Evolutionary conservation across 1,140 invertebrate genomes (phyloP).

Genomic region (Euwallacea similis): DNA sequence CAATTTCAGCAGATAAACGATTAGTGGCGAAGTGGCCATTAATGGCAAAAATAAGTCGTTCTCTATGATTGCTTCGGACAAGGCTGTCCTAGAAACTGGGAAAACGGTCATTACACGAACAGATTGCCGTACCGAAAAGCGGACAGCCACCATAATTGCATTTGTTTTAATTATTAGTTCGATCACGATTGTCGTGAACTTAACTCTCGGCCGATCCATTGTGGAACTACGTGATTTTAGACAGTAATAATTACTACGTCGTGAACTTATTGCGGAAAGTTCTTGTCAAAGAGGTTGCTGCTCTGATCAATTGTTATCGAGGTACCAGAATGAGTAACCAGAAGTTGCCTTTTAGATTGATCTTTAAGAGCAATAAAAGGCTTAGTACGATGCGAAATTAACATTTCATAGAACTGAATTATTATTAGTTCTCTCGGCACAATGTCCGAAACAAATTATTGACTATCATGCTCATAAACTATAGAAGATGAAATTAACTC

Average conservation of each 20-base stretch:
- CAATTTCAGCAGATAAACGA: too few relatives aligned
- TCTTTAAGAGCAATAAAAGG: too few relatives aligned
- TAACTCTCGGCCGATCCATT: conserved; percentile 28
- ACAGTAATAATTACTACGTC: conserved; percentile 31
- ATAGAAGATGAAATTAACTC: conserved; percentile 20
- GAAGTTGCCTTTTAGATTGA: too few relatives aligned
- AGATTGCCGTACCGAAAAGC: conserved; percentile 36
- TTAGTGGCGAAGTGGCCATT: background rate
- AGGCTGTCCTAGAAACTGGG: conserved; percentile 19
- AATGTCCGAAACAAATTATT: background rate
- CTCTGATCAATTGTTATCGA: too few relatives aligned
- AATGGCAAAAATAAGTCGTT: conserved; percentile 14
- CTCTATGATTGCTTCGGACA: conserved; percentile 19
- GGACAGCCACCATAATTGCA: conserved; percentile 34
- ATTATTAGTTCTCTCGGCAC: too few relatives aligned
- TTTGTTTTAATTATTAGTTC: conserved; percentile 37
- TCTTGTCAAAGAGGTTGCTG: conserved; percentile 16
- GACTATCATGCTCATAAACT: background rate
- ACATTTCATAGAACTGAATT: too few relatives aligned
- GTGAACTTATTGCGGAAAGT: conserved; percentile 28
- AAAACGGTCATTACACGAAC: conserved; percentile 31
- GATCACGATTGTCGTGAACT: conserved; percentile 38
- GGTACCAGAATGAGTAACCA: too few relatives aligned
- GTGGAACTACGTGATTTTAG: conserved; percentile 38
- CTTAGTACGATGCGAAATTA: too few relatives aligned